Evolutionary conservation across 2,888 invertebrate species (phyloP).

Genomic region (Notodonta dromedarius): DNA sequence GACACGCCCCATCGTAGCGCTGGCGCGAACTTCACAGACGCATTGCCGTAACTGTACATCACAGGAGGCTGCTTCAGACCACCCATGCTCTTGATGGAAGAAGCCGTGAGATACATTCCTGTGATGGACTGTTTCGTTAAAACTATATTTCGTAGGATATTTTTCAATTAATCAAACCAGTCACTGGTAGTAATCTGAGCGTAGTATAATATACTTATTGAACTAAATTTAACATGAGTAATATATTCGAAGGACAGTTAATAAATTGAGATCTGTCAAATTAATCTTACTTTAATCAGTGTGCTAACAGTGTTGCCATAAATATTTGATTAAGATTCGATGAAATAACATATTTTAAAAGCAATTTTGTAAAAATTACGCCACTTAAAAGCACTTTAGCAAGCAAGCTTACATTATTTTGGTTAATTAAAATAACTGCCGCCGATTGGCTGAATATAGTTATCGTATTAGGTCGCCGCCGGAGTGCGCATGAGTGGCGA

Average conservation of each 20-base stretch:
- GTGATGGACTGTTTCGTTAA: too few species aligned
- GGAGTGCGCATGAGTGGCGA: not conserved
- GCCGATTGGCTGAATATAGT: not conserved
- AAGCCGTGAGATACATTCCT: not conserved
- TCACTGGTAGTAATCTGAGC: not conserved
- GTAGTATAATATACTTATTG: not conserved
- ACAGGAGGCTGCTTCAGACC: not conserved
- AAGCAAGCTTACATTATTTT: constrained; percentile 1
- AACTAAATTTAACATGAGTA: too few species aligned
- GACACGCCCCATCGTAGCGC: not conserved
- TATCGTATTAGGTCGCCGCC: not conserved
- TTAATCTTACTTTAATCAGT: not conserved
- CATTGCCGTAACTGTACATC: not conserved
- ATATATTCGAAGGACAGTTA: not conserved
- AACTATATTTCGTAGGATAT: too few species aligned
- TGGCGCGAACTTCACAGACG: not conserved
- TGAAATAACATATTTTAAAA: not conserved
- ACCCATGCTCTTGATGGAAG: not conserved
- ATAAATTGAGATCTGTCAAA: not conserved
- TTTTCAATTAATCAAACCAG: too few species aligned
- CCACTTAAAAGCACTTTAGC: not conserved
- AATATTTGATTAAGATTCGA: not conserved
- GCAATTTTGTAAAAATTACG: not conserved
- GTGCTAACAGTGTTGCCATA: not conserved
- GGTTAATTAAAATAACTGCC: not conserved